A percentile compares a stretch with the other conserved stretches of the same genome.
Evolutionary conservation across 2,888 invertebrate genomes (phyloP).

Genomic region (Lysandra bellargus): DNA sequence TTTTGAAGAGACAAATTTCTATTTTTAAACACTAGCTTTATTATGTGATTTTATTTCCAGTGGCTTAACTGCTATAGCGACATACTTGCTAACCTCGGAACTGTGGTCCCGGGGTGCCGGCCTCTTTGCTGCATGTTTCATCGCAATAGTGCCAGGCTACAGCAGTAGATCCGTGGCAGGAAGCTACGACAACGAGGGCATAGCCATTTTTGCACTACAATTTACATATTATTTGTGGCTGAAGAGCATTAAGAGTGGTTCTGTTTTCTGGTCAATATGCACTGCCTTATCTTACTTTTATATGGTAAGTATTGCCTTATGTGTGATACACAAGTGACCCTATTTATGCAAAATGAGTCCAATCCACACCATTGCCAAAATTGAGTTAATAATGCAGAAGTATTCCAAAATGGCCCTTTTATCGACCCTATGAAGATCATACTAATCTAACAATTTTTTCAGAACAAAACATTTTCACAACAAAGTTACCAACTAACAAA

Average conservation of each 20-base stretch:
- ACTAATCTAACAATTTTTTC: too few species aligned
- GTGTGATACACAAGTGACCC: neutral
- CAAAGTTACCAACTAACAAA: too few species aligned
- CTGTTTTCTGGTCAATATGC: slow-evolving; percentile 97
- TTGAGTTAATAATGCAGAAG: too few species aligned
- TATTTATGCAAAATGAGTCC: too few species aligned
- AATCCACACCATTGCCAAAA: too few species aligned
- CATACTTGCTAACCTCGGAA: slow-evolving; percentile 98
- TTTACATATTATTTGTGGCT: slow-evolving; percentile 99
- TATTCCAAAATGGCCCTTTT: too few species aligned
- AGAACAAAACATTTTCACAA: too few species aligned
- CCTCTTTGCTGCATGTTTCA: slow-evolving; percentile 98
- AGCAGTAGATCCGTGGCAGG: slow-evolving; percentile 99
- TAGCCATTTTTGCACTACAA: slow-evolving; percentile 99
- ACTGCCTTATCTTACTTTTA: slow-evolving; percentile 99
- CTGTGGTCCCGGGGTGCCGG: slow-evolving; percentile 98
- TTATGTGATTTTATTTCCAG: slow-evolving; percentile 77
- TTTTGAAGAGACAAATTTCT: neutral
- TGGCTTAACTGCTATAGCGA: slow-evolving; percentile 98
- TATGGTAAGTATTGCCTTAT: slow-evolving; percentile 86
- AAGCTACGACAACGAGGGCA: slow-evolving; percentile 99
- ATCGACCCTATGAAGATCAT: too few species aligned
- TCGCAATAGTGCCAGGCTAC: slow-evolving; percentile 99
- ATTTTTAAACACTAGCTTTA: neutral
- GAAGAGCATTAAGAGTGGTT: slow-evolving; percentile 98